Percentiles rank a stretch among this genome's conserved stretches.
These are phyloP conservation scores for Petrocephalus zakoni DNA, from an alignment of 2,113 vertebrate genomes.

Conservation along the genomic window DNA sequence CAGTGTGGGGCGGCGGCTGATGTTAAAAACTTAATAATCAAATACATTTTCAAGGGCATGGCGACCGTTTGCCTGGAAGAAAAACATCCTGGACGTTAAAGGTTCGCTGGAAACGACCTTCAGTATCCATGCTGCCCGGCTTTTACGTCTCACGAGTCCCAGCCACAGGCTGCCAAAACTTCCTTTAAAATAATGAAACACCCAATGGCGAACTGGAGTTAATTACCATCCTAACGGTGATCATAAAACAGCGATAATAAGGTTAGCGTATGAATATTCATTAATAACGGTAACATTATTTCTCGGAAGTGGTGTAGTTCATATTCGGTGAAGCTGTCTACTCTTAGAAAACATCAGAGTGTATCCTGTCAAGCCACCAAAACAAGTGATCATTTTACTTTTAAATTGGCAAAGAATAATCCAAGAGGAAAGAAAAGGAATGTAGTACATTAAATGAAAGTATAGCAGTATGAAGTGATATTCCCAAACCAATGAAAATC, in stretches of 20 bases:
- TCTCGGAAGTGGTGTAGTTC: slow-evolving; percentile 23
- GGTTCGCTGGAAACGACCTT: slow-evolving; percentile 50
- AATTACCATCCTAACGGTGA: slow-evolving; percentile 44
- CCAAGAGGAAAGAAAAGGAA: background rate
- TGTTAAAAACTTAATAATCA: slow-evolving; percentile 68
- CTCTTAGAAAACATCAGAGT: slow-evolving; percentile 2
- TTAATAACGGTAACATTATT: slow-evolving; percentile 50
- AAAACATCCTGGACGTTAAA: slow-evolving; percentile 65
- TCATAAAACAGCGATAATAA: slow-evolving; percentile 18
- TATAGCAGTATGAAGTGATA: background rate
- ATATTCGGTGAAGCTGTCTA: slow-evolving; percentile 2
- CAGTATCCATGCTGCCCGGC: slow-evolving; percentile 29
- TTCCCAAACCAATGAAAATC: background rate
- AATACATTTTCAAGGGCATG: slow-evolving; percentile 71
- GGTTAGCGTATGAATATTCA: slow-evolving; percentile 49
- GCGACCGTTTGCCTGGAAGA: slow-evolving; percentile 60
- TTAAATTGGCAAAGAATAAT: background rate
- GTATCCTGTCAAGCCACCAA: background rate
- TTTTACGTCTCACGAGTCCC: slow-evolving; percentile 37
- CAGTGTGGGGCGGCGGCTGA: slow-evolving; percentile 54
- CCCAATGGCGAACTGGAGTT: slow-evolving; percentile 51
- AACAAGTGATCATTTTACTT: background rate
- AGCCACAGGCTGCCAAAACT: slow-evolving; percentile 47
- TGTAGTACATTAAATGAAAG: background rate
- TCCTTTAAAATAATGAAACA: slow-evolving; percentile 50